Evolutionary conservation across 2,797 vertebrate species (phyloP).

Genomic region (Rhadinocentrus ornatus): DNA sequence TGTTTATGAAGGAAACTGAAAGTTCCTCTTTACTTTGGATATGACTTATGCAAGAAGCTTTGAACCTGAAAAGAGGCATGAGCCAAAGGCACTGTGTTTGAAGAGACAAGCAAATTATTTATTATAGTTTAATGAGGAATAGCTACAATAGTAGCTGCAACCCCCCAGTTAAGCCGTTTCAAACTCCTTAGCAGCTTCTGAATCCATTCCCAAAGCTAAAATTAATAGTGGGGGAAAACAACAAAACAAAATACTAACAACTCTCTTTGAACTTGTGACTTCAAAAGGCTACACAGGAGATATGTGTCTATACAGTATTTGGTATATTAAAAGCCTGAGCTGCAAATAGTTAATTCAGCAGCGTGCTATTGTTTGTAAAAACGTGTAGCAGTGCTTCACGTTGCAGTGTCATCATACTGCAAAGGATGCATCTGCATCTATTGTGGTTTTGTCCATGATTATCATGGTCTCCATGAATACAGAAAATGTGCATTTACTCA

Average conservation of each 20-base stretch:
- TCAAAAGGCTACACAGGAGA: background rate
- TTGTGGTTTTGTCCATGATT: background rate
- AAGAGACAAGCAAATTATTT: background rate
- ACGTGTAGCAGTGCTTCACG: background rate
- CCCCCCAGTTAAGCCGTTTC: background rate
- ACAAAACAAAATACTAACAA: too few species aligned
- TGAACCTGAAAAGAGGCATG: background rate
- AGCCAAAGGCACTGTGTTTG: background rate
- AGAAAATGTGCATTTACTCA: background rate
- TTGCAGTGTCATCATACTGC: too few species aligned
- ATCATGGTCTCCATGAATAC: background rate
- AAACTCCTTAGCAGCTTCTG: background rate
- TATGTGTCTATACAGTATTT: background rate
- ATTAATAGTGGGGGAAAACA: background rate
- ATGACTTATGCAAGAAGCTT: background rate
- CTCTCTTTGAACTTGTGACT: background rate
- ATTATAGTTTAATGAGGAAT: background rate
- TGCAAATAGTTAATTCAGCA: background rate
- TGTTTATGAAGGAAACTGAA: constrained; percentile 36
- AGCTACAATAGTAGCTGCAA: background rate
- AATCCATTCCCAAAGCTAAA: background rate
- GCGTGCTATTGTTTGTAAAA: background rate
- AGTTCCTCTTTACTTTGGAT: constrained; percentile 9
- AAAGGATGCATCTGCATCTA: background rate
- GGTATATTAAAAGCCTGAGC: background rate